Base-by-base conservation (phyloP, 2,113 vertebrate species). In the Stomatorhinus ivindoensis region DNA sequence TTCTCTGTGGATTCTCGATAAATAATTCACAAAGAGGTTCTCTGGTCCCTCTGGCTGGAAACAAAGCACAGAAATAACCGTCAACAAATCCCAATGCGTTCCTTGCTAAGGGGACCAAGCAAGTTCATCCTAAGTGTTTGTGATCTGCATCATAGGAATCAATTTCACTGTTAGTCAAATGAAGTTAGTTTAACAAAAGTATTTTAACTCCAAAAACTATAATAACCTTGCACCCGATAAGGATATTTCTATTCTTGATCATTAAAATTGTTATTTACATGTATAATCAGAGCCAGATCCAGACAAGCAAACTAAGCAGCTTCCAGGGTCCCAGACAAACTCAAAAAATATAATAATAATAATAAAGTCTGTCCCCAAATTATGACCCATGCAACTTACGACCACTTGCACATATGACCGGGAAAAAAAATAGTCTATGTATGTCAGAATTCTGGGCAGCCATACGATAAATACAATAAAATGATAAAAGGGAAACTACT, bases 11-110 rank as follows among this genome's bases (percentile, higher is more conserved):
- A 99, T 99, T 91, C 98, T 97, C 47, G 98, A 99, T 93, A 99
- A 94, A 92, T 99, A 99, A 94, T 99, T 99, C 92, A 99, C 98
- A 94, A 99, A 99, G 55, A 99, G 96, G 92, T 99, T 99, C 92
- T 99, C 97, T 0, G 98, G 98, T 55, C 97, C 97, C 0, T 96
- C 93, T 92, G 96, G 96, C 98, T 99, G 93, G 0, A 0, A 85
- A 90, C 51, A 88, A 94, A 93, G 35, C 31, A 42, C 5, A 6
- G 90, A 91, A 48, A 89, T 80, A 7, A 42, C 35, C 5, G 10
- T 39, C 73, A 35, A 39, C 31, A 76, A 19, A 42, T 19, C 35
- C 11, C 35, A 76, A 76, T 31, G 3, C 15, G 42, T 76, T 76
- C 35, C 31, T 35, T 19, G 13, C 73, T 76, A 19, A 35, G n/a